Conservation (phyloP, 2,113 vertebrate species). For the Lagopus muta region DNA sequence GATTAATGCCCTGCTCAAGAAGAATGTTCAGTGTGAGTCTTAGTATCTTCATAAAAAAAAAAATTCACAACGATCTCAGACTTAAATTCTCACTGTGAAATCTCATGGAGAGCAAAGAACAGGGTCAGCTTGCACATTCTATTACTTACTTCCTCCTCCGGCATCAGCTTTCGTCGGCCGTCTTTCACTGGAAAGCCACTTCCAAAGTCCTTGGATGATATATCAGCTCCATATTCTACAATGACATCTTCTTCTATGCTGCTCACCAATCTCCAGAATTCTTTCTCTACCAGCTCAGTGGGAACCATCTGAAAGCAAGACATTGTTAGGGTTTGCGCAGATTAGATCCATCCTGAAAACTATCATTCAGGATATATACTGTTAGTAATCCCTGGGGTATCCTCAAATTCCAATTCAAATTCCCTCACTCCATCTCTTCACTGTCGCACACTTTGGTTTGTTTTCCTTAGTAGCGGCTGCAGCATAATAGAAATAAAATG, state of each 20-base stretch:
- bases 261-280: conserved; percentile 97
- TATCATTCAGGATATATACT: not conserved
- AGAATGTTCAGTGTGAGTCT: not conserved
- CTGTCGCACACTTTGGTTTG: not conserved
- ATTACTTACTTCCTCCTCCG: conserved; percentile 93
- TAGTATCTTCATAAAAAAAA: not conserved
- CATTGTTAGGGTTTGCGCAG: not conserved
- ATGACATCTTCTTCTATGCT: conserved; percentile 98
- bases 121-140: not conserved
- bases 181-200: conserved; percentile 95
- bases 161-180: conserved; percentile 88
- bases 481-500: not conserved
- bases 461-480: not conserved
- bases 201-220: conserved; percentile 96
- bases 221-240: conserved; percentile 97
- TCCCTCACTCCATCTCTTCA: not conserved
- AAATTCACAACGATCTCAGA: not conserved
- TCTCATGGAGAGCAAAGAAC: not conserved
- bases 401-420: not conserved
- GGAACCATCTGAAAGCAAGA: conserved; percentile 91
- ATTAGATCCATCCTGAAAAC: not conserved
- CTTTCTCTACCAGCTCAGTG: conserved; percentile 96
- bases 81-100: not conserved
- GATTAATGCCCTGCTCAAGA: not conserved
- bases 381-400: not conserved